Evolutionary conservation across 1,140 invertebrate genomes (phyloP).

Genomic region (Orussus abietinus): DNA sequence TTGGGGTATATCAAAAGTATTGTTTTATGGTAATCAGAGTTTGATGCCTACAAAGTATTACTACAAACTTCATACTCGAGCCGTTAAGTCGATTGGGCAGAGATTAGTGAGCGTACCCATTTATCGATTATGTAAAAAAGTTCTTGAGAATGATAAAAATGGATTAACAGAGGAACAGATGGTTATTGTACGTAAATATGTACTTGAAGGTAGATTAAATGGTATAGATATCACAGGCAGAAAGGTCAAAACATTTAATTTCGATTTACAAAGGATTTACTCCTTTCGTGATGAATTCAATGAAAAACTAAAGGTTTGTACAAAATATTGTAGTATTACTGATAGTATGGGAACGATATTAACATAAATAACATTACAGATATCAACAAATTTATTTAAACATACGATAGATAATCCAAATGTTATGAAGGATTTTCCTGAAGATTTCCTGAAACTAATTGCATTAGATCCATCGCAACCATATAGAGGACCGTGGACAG

Average conservation of each 20-base stretch:
- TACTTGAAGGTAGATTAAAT: conserved; percentile 77
- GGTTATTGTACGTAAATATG: conserved; percentile 71
- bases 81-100: conserved; percentile 59
- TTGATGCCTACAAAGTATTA: conserved; percentile 75
- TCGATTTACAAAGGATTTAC: conserved; percentile 49
- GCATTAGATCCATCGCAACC: conserved; percentile 60
- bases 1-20: conserved; percentile 81
- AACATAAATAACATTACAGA: conserved; percentile 33
- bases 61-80: conserved; percentile 69
- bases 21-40: conserved; percentile 77
- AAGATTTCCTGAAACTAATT: conserved; percentile 64
- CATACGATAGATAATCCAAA: conserved; percentile 64
- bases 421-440: conserved; percentile 71
- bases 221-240: conserved; percentile 60
- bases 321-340: conserved; percentile 9
- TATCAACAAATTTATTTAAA: conserved; percentile 61
- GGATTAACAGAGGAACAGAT: conserved; percentile 65
- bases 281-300: conserved; percentile 60
- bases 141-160: conserved; percentile 52
- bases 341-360: too few species aligned
- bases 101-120: conserved; percentile 68
- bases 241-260: conserved; percentile 39
- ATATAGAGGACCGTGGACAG: conserved; percentile 71
- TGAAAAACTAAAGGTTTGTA: conserved; percentile 57
- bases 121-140: conserved; percentile 65